Percentiles rank a stretch among this genome's conserved stretches.
phyloP scores from a whole-genome alignment of 1,140 invertebrate species.

The Macrocentrus cingulum region DNA sequence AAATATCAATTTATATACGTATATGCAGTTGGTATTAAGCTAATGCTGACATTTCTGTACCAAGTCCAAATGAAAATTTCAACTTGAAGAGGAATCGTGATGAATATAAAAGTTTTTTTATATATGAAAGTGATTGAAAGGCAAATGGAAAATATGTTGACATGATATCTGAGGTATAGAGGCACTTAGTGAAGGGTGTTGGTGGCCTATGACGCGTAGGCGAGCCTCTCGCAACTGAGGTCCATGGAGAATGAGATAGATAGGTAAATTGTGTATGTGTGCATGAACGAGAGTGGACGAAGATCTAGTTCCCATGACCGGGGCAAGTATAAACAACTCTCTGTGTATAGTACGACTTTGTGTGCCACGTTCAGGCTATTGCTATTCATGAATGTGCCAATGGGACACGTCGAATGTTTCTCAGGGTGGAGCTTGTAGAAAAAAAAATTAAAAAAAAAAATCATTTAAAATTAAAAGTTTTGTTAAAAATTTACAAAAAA shows the following conservation, averaged over 20 bases:
- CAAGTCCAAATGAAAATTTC: conserved; percentile 1
- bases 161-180: conserved; percentile 9
- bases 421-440: too few relatives aligned
- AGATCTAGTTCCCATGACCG: conserved; percentile 39
- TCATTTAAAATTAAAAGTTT: too few relatives aligned
- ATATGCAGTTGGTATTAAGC: not conserved
- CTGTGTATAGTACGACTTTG: not conserved
- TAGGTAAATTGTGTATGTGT: conserved; percentile 6
- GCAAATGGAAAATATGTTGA: conserved; percentile 17
- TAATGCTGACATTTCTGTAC: conserved; percentile 9
- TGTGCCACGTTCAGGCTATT: conserved; percentile 5
- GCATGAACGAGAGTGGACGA: conserved; percentile 9
- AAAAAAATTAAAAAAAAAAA: too few relatives aligned
- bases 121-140: conserved; percentile 22
- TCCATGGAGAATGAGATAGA: conserved; percentile 13
- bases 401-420: conserved; percentile 18
- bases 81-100: conserved; percentile 4
- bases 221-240: conserved; percentile 11
- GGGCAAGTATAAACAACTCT: conserved; percentile 21
- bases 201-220: conserved; percentile 23
- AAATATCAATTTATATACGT: conserved; percentile 16
- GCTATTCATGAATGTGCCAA: conserved; percentile 34
- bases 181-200: conserved; percentile 22
- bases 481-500: too few relatives aligned
- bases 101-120: not conserved